phyloP scores from a whole-genome alignment of 2,797 vertebrate genomes.

The Stomatorhinus walkeri region DNA sequence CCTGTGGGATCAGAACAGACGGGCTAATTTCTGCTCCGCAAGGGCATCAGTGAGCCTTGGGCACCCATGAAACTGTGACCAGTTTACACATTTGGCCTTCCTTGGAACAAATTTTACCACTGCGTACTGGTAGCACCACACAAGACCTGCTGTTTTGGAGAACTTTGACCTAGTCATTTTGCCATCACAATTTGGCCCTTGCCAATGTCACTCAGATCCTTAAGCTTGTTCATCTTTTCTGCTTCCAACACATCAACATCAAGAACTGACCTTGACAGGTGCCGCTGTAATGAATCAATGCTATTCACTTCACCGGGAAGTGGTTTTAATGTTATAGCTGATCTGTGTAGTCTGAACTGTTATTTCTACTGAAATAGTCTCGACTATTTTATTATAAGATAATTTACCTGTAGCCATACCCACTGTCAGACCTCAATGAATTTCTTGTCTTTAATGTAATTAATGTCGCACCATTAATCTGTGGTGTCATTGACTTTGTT shows the following conservation, averaged over 20 bases:
- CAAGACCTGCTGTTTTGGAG: not conserved
- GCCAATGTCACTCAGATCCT: not conserved
- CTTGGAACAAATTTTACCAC: not conserved
- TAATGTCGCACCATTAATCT: not conserved
- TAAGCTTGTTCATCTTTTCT: not conserved
- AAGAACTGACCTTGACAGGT: not conserved
- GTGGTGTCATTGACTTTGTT: not conserved
- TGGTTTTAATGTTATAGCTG: not conserved
- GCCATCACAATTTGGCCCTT: not conserved
- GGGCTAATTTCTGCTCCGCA: not conserved
- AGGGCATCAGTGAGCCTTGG: not conserved
- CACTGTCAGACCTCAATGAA: not conserved
- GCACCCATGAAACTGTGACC: not conserved
- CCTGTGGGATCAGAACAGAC: not conserved
- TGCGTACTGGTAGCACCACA: not conserved
- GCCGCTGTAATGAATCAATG: not conserved
- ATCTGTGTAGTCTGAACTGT: not conserved
- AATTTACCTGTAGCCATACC: not conserved
- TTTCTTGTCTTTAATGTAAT: not conserved
- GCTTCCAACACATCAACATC: not conserved
- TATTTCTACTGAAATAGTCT: not conserved
- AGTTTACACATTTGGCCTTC: not conserved
- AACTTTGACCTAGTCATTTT: not conserved
- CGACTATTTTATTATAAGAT: not conserved
- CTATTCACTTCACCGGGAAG: not conserved